phyloP scores from a whole-genome alignment of 1,140 invertebrate species.

The Bombus pyrosoma region DNA sequence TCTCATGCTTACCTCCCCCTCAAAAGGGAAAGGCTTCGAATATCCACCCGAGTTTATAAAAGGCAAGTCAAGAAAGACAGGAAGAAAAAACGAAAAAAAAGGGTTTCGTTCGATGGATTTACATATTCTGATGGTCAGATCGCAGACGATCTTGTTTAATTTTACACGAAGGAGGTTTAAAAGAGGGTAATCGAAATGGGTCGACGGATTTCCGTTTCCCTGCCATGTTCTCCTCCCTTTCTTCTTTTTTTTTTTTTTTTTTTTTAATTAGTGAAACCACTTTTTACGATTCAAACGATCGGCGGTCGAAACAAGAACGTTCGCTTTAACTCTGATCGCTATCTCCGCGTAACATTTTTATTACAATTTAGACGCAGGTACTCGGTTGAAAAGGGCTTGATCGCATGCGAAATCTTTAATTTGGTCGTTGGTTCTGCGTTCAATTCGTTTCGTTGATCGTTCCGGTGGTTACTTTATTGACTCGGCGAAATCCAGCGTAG shows the following conservation, averaged over 20 bases:
- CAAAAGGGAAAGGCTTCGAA: no score
- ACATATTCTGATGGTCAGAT: background rate
- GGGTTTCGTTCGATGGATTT: constrained; percentile 2
- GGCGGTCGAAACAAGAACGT: background rate
- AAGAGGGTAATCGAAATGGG: background rate
- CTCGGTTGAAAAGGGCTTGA: no score
- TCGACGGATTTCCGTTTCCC: constrained; percentile 12
- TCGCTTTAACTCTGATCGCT: constrained; percentile 7
- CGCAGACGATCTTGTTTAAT: background rate
- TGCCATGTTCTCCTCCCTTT: no score
- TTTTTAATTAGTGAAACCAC: constrained; percentile 24
- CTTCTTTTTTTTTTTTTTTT: no score
- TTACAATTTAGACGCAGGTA: constrained; percentile 15
- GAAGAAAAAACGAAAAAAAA: no score
- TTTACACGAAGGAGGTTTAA: background rate
- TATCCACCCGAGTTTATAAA: background rate
- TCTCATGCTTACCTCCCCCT: no score
- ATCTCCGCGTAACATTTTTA: constrained; percentile 6
- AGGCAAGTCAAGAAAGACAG: background rate
- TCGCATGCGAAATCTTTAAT: background rate
- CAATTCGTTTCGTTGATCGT: background rate
- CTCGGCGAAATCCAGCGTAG: background rate
- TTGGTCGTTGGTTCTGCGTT: background rate
- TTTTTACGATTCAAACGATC: constrained; percentile 7
- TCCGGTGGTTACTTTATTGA: background rate